Base-by-base conservation (phyloP, 2,797 vertebrate genomes). In the Peromyscus aztecus region DNA sequence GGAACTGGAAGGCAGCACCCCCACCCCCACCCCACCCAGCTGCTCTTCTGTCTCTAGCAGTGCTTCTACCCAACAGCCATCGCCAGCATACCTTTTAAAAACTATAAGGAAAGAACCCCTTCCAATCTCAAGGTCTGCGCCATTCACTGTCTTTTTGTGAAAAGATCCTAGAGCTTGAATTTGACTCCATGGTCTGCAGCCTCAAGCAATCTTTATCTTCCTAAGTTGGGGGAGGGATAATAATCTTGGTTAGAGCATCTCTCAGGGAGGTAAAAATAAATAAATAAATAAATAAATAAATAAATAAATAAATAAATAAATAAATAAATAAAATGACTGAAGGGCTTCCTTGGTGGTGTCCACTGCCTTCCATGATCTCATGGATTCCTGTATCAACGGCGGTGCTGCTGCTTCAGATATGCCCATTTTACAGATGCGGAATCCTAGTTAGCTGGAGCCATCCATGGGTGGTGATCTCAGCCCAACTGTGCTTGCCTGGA, bases 391-490 rank as follows among this genome's bases (percentile, higher is more conserved):
- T 10, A 61, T 61, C 87, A 88, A 11, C 87, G 29, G 17, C 43
- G 57, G 92, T 46, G 29, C 11, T 75, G 0, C 92, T n/a, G 21
- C 23, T 52, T 46, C 52, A 29, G 2, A 61, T 40, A 76, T 23
- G 71, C 96, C 97, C 96, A 95, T 92, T 97, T 87, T 89, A 49
- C 91, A 87, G 94, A 92, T 90, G 75, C 59, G 27, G 75, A 94
- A 73, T 94, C 49, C 59, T 43, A 11, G 31, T 80, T 59, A 52
- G 49, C 82, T 21, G 76, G 75, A 87, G 37, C 6, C 13, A 8
- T 89, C 69, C 55, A 37, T 31, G 27, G 4, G 6, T 76, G 55
- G 31, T n/a, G 55, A 90, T 59, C 73, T 90, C 46, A 21, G n/a
- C 40, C n/a, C 24, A 71, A 46, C 43, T 43, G 1, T 89, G 34